Percentiles rank a stretch among this genome's conserved stretches.
These are phyloP conservation scores for Dicrurus megarhynchus DNA, from an alignment of 2,113 vertebrate species.

Conservation along the genomic window DNA sequence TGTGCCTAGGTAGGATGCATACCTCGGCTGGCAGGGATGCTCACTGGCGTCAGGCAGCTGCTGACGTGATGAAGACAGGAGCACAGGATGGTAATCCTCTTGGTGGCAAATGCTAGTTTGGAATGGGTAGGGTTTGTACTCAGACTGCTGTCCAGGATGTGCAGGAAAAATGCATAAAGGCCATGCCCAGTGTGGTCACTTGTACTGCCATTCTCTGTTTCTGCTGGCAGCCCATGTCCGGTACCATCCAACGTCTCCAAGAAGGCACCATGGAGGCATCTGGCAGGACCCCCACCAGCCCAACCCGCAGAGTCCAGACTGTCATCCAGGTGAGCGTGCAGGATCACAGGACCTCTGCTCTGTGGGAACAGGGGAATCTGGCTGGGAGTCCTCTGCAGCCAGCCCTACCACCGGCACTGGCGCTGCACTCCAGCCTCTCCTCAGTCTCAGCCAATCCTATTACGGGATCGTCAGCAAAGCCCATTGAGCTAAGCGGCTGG, in stretches of 20 bases:
- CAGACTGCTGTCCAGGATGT: background rate
- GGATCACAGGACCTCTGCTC: background rate
- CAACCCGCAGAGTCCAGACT: conserved; percentile 36
- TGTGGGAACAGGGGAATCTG: accelerated
- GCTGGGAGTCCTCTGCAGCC: background rate
- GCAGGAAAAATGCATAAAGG: background rate
- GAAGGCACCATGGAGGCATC: conserved; percentile 55
- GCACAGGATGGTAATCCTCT: background rate
- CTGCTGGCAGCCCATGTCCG: background rate
- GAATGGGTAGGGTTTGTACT: background rate
- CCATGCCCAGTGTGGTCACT: accelerated
- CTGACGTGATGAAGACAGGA: background rate
- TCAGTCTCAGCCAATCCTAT: background rate
- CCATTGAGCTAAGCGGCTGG: background rate
- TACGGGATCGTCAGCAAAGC: background rate
- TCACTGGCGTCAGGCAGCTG: background rate
- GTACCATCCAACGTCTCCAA: accelerated
- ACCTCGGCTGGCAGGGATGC: background rate
- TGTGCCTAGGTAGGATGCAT: accelerated
- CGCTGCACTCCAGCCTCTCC: background rate
- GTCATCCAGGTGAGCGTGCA: conserved; percentile 60
- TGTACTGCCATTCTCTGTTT: background rate
- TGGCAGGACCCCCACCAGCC: background rate
- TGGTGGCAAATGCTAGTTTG: background rate
- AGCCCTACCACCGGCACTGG: background rate